Conservation (phyloP, 2,797 vertebrate species). For the Mormyrops attenuatus region DNA sequence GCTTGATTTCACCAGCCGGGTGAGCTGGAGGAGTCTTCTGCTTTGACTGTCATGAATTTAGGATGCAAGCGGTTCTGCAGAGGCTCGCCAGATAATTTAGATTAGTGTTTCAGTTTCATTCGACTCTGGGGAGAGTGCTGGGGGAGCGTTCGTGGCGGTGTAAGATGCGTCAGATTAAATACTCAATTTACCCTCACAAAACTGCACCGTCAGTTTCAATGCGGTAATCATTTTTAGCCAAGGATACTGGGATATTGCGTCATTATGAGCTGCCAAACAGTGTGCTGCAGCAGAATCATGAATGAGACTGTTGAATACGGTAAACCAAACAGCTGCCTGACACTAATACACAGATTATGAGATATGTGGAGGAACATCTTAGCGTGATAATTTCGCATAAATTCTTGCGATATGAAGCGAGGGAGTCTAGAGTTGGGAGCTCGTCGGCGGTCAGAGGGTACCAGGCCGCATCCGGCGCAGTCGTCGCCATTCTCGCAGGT, state of each 20-base stretch:
- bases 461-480: constrained; percentile 80
- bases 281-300: not conserved
- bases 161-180: not conserved
- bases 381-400: not conserved
- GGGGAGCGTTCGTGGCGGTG: not conserved
- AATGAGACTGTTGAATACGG: not conserved
- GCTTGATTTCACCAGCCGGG: not conserved
- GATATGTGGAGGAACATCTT: not conserved
- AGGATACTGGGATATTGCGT: not conserved
- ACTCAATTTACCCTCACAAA: not conserved
- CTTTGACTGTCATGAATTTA: not conserved
- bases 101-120: not conserved
- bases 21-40: not conserved
- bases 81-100: not conserved
- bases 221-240: not conserved
- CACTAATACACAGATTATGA: not conserved
- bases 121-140: not conserved
- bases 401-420: not conserved
- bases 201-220: not conserved
- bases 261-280: not conserved
- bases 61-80: not conserved
- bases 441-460: constrained; percentile 38
- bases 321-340: not conserved
- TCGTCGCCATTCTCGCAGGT: constrained; percentile 81
- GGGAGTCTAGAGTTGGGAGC: not conserved